Evolutionary conservation across 2,888 invertebrate species (phyloP).

Genomic region (Tenthredo notha): DNA sequence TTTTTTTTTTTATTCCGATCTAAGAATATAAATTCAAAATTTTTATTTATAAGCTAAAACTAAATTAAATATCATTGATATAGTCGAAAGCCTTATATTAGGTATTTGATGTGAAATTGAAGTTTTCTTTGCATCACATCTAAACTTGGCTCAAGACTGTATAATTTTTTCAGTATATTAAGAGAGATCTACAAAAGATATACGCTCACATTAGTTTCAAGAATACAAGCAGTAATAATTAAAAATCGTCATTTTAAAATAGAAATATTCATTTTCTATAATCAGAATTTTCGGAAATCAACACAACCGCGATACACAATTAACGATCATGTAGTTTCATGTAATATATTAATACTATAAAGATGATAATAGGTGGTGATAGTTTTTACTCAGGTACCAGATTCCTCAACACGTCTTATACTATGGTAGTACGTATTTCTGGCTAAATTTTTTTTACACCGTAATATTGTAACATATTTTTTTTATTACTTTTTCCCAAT

Average conservation of each 20-base stretch:
- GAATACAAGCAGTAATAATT: not conserved
- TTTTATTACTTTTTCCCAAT: slow-evolving; percentile 74
- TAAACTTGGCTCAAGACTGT: not conserved
- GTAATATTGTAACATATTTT: slow-evolving; percentile 63
- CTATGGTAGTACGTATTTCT: not conserved
- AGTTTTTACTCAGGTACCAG: not conserved
- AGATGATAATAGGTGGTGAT: not conserved
- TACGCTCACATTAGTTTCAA: not conserved
- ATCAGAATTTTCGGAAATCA: not conserved
- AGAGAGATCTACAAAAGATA: not conserved
- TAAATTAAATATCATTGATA: not conserved
- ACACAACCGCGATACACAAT: not conserved
- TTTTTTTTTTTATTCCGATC: not conserved
- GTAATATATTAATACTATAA: not conserved
- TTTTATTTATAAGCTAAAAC: not conserved
- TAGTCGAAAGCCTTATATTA: not conserved
- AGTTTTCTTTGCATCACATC: not conserved
- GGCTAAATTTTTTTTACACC: not conserved
- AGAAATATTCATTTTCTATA: not conserved
- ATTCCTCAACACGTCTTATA: not conserved
- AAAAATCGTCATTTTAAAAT: not conserved
- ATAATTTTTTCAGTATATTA: not conserved
- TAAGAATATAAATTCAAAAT: not conserved
- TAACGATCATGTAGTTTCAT: not conserved
- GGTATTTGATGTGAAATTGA: not conserved